Evolutionary conservation across 2,797 vertebrate species (phyloP).

Genomic region (Eulemur coronatus): DNA sequence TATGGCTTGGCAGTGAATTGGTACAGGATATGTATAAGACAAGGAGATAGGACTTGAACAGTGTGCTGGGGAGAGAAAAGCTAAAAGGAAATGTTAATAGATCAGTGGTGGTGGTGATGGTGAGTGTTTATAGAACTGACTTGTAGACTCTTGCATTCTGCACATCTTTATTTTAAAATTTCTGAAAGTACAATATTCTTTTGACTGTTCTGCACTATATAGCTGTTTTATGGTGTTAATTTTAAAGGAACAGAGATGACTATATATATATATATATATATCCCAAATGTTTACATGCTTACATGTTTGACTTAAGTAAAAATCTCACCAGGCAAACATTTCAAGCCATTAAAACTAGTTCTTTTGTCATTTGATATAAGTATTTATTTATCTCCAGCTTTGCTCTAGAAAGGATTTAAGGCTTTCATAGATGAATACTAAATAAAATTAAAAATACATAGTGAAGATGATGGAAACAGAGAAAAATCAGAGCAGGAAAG

Average conservation of each 20-base stretch:
- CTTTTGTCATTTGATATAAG: neutral
- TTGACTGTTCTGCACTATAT: neutral
- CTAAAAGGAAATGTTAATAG: slow-evolving; percentile 13
- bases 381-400: slow-evolving; percentile 1
- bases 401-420: slow-evolving; percentile 29
- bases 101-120: neutral
- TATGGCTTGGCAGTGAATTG: slow-evolving; percentile 12
- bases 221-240: neutral
- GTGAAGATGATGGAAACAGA: neutral
- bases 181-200: slow-evolving; percentile 3
- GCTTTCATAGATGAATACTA: neutral
- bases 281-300: neutral
- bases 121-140: neutral
- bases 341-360: slow-evolving; percentile 41
- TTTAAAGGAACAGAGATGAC: slow-evolving; percentile 11
- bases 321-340: slow-evolving; percentile 7
- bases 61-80: neutral
- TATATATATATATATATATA: neutral
- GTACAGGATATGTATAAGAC: neutral
- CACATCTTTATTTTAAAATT: slow-evolving; percentile 7
- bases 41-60: neutral
- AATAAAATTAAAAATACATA: slow-evolving; percentile 16
- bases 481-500: neutral
- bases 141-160: neutral
- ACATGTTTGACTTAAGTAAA: slow-evolving; percentile 32